phyloP scores from a whole-genome alignment of 1,140 invertebrate species.

The Luehdorfia chinensis region DNA sequence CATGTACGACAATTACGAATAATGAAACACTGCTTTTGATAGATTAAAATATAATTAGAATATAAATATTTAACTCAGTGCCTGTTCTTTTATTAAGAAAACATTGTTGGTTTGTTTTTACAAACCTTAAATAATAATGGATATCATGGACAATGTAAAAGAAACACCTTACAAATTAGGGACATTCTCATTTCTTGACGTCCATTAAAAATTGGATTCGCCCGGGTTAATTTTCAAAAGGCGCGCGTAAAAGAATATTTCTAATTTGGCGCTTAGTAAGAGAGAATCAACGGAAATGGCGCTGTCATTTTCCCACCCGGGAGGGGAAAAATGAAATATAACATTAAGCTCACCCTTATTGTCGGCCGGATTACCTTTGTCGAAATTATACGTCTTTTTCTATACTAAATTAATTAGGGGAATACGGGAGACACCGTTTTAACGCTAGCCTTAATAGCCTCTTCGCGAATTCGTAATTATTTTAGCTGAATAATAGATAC shows the following conservation, averaged over 20 bases:
- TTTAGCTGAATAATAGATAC: too few species aligned
- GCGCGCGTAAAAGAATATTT: neutral
- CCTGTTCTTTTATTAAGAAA: too few species aligned
- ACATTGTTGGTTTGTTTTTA: neutral
- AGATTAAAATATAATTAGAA: too few species aligned
- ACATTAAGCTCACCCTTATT: constrained; percentile 10
- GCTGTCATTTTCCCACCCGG: neutral
- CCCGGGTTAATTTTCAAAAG: constrained; percentile 11
- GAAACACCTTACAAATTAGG: constrained; percentile 8
- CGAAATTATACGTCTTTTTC: constrained; percentile 7
- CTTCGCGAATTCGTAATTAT: too few species aligned
- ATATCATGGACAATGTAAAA: neutral
- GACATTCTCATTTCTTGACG: constrained; percentile 8
- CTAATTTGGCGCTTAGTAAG: neutral
- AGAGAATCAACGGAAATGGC: constrained; percentile 4
- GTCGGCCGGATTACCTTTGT: constrained; percentile 11
- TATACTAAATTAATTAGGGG: constrained; percentile 12
- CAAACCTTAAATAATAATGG: constrained; percentile 7
- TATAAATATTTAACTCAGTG: too few species aligned
- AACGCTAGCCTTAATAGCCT: neutral
- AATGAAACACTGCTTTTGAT: too few species aligned
- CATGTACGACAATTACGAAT: too few species aligned
- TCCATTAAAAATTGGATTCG: constrained; percentile 14
- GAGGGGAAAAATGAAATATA: constrained; percentile 12
- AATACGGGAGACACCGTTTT: constrained; percentile 2